Conservation (phyloP, 2,113 vertebrate genomes). For the Hippocampus abdominalis region DNA sequence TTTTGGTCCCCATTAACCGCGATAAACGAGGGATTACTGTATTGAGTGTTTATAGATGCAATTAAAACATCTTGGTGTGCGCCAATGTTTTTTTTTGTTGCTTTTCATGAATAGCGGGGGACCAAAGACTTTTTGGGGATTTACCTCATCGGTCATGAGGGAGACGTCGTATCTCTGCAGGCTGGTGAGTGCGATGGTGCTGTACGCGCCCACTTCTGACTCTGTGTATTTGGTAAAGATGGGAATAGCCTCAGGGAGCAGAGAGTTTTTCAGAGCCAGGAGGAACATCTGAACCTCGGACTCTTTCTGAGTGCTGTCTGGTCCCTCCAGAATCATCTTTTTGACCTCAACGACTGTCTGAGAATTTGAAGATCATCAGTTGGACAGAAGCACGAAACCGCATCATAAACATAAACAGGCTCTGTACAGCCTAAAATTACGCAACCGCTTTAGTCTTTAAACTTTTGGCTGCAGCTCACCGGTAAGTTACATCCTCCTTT, state of each 20-base stretch:
- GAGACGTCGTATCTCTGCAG: constrained; percentile 84
- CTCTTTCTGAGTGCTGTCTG: constrained; percentile 75
- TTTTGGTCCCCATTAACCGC: too few relatives aligned
- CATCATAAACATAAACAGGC: not conserved
- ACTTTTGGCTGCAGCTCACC: constrained; percentile 68
- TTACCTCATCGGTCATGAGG: constrained; percentile 84
- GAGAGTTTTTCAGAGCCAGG: constrained; percentile 88
- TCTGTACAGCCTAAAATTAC: not conserved
- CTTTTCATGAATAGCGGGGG: not conserved
- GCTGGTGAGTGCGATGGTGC: constrained; percentile 79
- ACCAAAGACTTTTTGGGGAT: not conserved
- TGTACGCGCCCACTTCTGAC: constrained; percentile 79
- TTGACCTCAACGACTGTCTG: constrained; percentile 82
- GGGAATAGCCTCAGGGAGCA: constrained; percentile 86
- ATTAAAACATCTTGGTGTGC: too few relatives aligned
- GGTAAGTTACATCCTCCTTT: constrained; percentile 83
- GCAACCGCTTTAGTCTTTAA: not conserved
- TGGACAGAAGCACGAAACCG: not conserved
- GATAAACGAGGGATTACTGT: too few relatives aligned
- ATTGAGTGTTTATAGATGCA: too few relatives aligned
- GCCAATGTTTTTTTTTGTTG: too few relatives aligned
- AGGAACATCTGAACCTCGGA: constrained; percentile 85
- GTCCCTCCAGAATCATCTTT: constrained; percentile 82
- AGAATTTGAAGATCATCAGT: constrained; percentile 26
- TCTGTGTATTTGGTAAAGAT: constrained; percentile 82